Evolutionary conservation across 2,797 vertebrate genomes (phyloP).

Genomic region (Tarsius wallacei): DNA sequence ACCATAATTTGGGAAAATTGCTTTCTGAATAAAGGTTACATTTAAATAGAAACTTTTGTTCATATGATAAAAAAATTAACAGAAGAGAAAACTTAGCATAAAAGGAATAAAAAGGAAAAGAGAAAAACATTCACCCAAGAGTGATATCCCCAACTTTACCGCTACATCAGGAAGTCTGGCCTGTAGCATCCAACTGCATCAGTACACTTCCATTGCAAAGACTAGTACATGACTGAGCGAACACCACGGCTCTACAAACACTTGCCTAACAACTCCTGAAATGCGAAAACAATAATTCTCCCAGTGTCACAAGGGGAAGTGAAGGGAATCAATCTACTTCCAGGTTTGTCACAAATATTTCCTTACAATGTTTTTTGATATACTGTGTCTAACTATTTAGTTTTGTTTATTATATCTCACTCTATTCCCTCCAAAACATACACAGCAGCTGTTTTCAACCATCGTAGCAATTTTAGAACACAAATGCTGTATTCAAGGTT

Average conservation of each 20-base stretch:
- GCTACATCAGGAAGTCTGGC: background rate
- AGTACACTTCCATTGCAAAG: background rate
- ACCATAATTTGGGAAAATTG: constrained; percentile 68
- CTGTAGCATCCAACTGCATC: background rate
- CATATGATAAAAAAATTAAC: constrained; percentile 50
- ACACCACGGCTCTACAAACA: background rate
- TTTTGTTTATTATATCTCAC: constrained; percentile 44
- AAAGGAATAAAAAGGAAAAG: background rate
- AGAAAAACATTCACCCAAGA: background rate
- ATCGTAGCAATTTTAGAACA: constrained; percentile 69
- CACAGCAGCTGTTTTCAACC: constrained; percentile 55
- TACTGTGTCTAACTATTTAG: constrained; percentile 10
- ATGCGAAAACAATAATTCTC: background rate
- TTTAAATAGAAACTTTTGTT: constrained; percentile 64
- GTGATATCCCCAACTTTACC: background rate
- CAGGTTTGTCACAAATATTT: constrained; percentile 60
- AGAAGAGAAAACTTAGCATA: constrained; percentile 6
- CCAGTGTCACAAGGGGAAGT: background rate
- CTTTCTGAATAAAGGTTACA: constrained; percentile 60
- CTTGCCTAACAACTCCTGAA: background rate
- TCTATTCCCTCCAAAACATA: background rate
- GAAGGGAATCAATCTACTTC: background rate
- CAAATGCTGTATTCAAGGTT: background rate
- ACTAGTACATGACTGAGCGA: constrained; percentile 42
- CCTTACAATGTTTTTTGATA: constrained; percentile 6